Conservation (phyloP, 2,113 vertebrate genomes). For the Brachyhypopomus gauderio region DNA sequence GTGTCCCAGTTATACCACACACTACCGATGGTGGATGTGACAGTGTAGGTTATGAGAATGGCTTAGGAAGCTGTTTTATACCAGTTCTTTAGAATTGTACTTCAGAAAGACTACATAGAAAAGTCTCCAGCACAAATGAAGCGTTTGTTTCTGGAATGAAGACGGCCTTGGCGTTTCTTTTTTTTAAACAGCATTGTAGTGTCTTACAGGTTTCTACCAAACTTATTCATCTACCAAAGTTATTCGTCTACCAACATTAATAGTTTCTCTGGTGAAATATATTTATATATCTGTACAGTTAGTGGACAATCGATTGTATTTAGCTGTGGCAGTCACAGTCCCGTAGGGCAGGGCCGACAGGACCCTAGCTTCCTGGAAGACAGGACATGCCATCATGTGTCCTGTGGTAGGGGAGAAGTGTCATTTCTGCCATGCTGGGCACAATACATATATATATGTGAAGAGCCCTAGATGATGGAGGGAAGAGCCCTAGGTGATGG, state of each 20-base stretch:
- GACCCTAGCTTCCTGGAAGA: background rate
- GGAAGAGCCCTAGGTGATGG: no score
- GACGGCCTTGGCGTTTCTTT: background rate
- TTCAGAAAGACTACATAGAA: background rate
- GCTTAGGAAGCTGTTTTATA: background rate
- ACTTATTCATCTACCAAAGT: constrained; percentile 1
- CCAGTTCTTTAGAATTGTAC: background rate
- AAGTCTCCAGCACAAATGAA: background rate
- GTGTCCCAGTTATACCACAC: constrained; percentile 27
- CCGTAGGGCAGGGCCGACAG: background rate
- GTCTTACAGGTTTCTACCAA: background rate
- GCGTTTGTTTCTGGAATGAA: background rate
- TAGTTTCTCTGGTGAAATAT: constrained; percentile 16
- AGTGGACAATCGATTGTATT: constrained; percentile 4
- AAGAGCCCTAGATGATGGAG: no score
- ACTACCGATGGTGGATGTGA: constrained; percentile 5
- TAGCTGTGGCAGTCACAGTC: background rate
- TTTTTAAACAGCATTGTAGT: background rate
- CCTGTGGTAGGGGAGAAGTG: background rate
- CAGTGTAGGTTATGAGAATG: background rate
- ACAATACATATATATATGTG: background rate
- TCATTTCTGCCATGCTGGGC: background rate
- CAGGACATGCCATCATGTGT: background rate
- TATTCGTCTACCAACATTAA: background rate
- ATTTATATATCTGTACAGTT: background rate